phyloP scores from a whole-genome alignment of 2,113 vertebrate species.

The Sterrhoptilus dennistouni region DNA sequence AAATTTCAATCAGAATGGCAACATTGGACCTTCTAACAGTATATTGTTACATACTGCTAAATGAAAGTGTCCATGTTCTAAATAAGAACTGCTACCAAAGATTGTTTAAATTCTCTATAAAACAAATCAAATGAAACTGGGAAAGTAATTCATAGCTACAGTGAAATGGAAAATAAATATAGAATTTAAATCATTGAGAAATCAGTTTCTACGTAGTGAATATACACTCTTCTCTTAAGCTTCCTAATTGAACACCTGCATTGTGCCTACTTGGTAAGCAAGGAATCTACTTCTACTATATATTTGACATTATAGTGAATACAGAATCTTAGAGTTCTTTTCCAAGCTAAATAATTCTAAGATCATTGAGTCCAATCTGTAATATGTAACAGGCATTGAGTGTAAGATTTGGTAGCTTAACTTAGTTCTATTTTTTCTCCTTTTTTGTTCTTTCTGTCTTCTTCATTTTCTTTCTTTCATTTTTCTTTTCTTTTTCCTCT shows the following conservation, averaged over 20 bases:
- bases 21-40: not conserved
- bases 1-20: constrained; percentile 42
- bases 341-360: no score
- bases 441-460: not conserved
- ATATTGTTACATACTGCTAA: not conserved
- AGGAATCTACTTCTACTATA: not conserved
- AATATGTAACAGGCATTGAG: not conserved
- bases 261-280: not conserved
- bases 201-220: not conserved
- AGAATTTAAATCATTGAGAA: not conserved
- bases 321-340: not conserved
- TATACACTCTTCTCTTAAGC: not conserved
- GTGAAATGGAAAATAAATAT: not conserved
- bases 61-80: not conserved
- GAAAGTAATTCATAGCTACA: not conserved
- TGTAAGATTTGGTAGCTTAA: not conserved
- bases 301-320: not conserved
- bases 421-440: not conserved
- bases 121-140: not conserved
- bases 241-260: not conserved
- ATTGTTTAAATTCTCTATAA: constrained; percentile 47
- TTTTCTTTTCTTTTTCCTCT: not conserved
- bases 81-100: constrained; percentile 17
- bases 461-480: not conserved
- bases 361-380: not conserved